phyloP scores from a whole-genome alignment of 2,797 vertebrate genomes.

The Peromyscus aztecus region DNA sequence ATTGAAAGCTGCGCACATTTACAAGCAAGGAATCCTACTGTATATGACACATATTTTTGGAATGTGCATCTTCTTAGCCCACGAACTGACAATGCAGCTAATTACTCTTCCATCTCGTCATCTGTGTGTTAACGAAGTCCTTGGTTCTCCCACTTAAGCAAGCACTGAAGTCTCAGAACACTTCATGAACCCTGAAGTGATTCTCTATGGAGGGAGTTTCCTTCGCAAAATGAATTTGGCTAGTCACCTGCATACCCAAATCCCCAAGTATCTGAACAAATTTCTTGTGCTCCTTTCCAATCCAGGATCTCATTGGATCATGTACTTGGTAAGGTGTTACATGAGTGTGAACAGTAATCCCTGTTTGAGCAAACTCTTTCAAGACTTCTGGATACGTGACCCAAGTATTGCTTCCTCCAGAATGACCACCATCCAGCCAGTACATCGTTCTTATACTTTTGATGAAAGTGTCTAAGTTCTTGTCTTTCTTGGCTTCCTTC shows the following conservation, averaged over 20 bases:
- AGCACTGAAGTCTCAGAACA: constrained; percentile 86
- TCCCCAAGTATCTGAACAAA: constrained; percentile 94
- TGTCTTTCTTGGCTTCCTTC: constrained; percentile 92
- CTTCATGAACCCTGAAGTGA: constrained; percentile 96
- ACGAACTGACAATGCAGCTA: constrained; percentile 65
- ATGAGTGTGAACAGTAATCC: constrained; percentile 93
- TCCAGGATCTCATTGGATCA: constrained; percentile 97
- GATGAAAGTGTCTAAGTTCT: constrained; percentile 90
- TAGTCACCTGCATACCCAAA: constrained; percentile 90
- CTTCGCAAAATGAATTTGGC: constrained; percentile 94
- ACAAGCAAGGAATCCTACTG: constrained; percentile 63
- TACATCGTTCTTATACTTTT: constrained; percentile 93
- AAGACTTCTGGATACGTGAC: constrained; percentile 93
- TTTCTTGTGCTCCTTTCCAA: constrained; percentile 94
- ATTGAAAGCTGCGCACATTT: constrained; percentile 72
- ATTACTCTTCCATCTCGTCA: constrained; percentile 58
- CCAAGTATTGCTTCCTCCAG: constrained; percentile 97
- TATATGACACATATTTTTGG: constrained; percentile 60
- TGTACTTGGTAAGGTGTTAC: constrained; percentile 98
- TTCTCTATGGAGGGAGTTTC: constrained; percentile 95
- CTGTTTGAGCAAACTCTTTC: constrained; percentile 92
- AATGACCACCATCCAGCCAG: constrained; percentile 98
- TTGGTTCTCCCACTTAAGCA: constrained; percentile 70
- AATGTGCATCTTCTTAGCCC: constrained; percentile 69
- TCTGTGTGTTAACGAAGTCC: constrained; percentile 74